Conservation (phyloP, 2,888 invertebrate genomes). For the Labia minor region DNA sequence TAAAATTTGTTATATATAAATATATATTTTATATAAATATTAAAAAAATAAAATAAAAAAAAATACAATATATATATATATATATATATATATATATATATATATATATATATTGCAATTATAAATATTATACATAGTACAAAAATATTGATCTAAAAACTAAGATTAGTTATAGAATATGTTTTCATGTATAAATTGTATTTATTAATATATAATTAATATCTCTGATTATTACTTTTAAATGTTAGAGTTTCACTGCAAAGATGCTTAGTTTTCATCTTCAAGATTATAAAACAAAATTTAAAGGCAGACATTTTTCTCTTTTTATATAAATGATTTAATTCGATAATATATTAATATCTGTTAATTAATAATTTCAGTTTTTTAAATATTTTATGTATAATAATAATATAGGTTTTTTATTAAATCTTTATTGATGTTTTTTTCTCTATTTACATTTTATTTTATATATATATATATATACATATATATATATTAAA, state of each 20-base stretch:
- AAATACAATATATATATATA: background rate
- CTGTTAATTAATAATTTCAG: background rate
- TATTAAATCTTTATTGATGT: background rate
- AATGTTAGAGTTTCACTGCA: background rate
- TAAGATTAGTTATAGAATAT: background rate
- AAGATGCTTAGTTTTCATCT: background rate
- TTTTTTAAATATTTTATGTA: background rate
- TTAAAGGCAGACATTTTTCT: background rate
- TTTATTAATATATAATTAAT: background rate
- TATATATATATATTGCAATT: background rate
- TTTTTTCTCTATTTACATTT: background rate
- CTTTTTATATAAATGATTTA: background rate
- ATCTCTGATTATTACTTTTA: background rate
- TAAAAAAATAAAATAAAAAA: too few species aligned
- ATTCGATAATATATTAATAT: background rate
- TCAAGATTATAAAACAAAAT: background rate
- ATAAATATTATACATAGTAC: slow-evolving; percentile 7
- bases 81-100: background rate
- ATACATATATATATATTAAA: background rate
- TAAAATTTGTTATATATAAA: background rate
- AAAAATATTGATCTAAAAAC: background rate
- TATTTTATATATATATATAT: background rate
- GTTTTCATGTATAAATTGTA: slow-evolving; percentile 3
- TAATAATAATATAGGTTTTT: background rate
- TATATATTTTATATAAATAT: too few species aligned